phyloP scores from a whole-genome alignment of 2,113 vertebrate genomes.

The Callocephalon fimbriatum region DNA sequence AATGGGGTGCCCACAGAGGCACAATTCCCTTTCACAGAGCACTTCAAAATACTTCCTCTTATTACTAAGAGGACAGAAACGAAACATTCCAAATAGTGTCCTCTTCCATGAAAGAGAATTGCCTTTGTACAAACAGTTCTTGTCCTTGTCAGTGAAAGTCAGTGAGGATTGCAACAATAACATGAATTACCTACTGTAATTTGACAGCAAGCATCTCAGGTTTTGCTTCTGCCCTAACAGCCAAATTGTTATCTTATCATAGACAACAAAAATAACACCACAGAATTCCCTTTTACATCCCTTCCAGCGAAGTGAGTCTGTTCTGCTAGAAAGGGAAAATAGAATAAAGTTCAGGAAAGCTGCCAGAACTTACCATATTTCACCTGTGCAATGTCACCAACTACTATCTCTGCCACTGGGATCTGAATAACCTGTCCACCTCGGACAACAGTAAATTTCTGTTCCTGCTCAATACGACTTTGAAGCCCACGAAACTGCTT shows the following conservation, averaged over 20 bases:
- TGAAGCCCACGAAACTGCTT: constrained; percentile 98
- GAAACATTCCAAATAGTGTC: fast-evolving
- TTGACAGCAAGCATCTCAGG: neutral
- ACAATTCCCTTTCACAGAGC: neutral
- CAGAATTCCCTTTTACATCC: neutral
- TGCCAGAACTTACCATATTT: constrained; percentile 88
- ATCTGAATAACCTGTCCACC: constrained; percentile 93
- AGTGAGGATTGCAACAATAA: neutral
- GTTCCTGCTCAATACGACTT: constrained; percentile 99
- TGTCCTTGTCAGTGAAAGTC: neutral
- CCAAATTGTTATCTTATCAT: neutral
- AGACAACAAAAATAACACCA: neutral
- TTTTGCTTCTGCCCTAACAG: neutral
- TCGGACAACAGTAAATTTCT: constrained; percentile 96
- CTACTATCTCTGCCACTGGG: constrained; percentile 93
- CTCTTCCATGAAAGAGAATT: neutral
- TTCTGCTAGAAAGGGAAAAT: neutral
- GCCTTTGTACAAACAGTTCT: neutral
- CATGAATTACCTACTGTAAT: neutral
- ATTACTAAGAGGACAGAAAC: neutral
- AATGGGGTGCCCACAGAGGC: neutral
- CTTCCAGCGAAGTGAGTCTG: neutral
- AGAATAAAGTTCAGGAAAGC: neutral
- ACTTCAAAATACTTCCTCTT: neutral
- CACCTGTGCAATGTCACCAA: constrained; percentile 95